These are phyloP conservation scores for Leptinotarsa haldemani DNA, from an alignment of 2,888 invertebrate genomes.

Conservation along the genomic window DNA sequence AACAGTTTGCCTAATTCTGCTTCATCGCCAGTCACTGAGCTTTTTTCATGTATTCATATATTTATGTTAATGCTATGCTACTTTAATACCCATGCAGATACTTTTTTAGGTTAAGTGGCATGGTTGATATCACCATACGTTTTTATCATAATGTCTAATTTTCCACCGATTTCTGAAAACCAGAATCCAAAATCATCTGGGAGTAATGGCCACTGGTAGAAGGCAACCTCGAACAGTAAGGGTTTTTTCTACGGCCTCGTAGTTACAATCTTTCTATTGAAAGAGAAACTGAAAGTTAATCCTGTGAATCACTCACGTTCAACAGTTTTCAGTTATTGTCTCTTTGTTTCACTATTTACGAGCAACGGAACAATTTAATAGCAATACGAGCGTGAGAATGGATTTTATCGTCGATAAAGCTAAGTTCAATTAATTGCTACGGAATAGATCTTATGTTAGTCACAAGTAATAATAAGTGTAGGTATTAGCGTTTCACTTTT, in stretches of 20 bases:
- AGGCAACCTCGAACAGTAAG: background rate
- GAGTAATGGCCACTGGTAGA: background rate
- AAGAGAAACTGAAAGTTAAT: slow-evolving; percentile 3
- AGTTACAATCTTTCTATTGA: background rate
- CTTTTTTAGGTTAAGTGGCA: too few species aligned
- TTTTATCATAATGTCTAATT: too few species aligned
- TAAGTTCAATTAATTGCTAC: background rate
- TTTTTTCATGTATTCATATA: too few species aligned
- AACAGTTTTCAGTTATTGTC: background rate
- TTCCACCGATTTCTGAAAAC: too few species aligned
- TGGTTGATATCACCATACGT: too few species aligned
- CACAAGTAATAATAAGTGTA: background rate
- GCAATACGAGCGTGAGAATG: slow-evolving; percentile 1
- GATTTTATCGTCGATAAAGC: background rate
- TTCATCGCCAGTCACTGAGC: too few species aligned
- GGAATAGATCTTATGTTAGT: background rate
- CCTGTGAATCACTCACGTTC: slow-evolving; percentile 5
- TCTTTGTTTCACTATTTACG: slow-evolving; percentile 13
- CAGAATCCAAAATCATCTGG: background rate
- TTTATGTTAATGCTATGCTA: too few species aligned
- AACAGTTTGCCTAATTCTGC: too few species aligned
- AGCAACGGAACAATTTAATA: background rate
- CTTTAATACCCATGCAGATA: too few species aligned
- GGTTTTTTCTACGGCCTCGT: background rate
- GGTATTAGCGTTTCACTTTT: background rate